These are phyloP conservation scores for Cyclura pinguis DNA, from an alignment of 2,797 vertebrate species.

Conservation along the genomic window DNA sequence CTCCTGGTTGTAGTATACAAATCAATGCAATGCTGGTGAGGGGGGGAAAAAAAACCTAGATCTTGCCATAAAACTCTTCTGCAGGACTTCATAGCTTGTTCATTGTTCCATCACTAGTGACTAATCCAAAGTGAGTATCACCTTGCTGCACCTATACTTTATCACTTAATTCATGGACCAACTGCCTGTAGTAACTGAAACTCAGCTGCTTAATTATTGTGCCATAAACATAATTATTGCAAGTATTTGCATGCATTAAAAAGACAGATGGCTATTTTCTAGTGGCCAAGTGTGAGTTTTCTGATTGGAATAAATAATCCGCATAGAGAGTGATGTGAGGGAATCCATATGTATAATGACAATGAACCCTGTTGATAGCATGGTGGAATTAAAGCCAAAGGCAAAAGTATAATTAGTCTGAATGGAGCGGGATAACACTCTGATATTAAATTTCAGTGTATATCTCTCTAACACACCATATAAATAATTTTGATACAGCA, in stretches of 20 bases:
- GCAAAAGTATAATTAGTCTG: neutral
- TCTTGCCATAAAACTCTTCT: neutral
- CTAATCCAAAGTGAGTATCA: neutral
- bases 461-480: neutral
- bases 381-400: neutral
- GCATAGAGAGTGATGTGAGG: neutral
- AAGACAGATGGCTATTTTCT: slow-evolving; percentile 29
- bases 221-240: slow-evolving; percentile 53
- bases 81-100: neutral
- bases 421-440: neutral
- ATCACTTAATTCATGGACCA: neutral
- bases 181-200: slow-evolving; percentile 41
- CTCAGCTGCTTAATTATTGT: slow-evolving; percentile 50
- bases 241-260: slow-evolving; percentile 54
- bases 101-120: neutral
- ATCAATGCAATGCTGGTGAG: neutral
- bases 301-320: slow-evolving; percentile 41
- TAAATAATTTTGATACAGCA: neutral
- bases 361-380: neutral
- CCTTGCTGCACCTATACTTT: neutral
- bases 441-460: neutral
- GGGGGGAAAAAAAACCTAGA: neutral
- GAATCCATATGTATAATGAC: slow-evolving; percentile 7
- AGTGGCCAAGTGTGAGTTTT: slow-evolving; percentile 3
- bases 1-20: neutral